Evolutionary conservation across 2,113 vertebrate species (phyloP).

Genomic region (Pipra filicauda): DNA sequence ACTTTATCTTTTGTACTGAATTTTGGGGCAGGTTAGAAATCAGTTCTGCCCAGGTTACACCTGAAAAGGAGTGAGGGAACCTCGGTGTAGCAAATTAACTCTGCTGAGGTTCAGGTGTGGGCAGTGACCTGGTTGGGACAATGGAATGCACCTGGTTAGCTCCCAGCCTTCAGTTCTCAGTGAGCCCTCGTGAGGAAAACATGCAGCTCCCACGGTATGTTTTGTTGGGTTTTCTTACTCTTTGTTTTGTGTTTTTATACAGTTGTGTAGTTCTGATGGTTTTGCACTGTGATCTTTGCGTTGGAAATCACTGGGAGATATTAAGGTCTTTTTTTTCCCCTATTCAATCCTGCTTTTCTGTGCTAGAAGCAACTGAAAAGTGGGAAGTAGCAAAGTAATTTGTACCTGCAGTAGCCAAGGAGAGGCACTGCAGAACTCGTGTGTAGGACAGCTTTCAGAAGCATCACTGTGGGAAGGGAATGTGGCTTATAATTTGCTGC

Average conservation of each 20-base stretch:
- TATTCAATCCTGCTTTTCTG: not conserved
- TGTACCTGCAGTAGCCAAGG: not conserved
- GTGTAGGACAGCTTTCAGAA: not conserved
- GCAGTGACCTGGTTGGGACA: not conserved
- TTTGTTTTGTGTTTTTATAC: accelerated
- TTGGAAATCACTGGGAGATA: not conserved
- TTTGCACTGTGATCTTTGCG: not conserved
- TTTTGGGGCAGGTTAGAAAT: not conserved
- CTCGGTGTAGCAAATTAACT: not conserved
- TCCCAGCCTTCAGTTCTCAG: not conserved
- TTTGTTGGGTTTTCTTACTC: accelerated
- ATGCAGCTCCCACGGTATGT: accelerated
- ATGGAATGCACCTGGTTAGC: not conserved
- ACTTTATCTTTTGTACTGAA: not conserved
- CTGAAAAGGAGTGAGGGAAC: not conserved
- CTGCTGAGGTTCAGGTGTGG: not conserved
- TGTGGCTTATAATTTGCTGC: not conserved
- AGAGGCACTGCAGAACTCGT: not conserved
- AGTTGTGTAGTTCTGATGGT: not conserved
- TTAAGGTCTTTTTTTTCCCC: not conserved
- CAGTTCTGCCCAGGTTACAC: not conserved
- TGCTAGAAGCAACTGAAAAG: not conserved
- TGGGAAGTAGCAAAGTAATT: not conserved
- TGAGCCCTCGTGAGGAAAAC: not conserved
- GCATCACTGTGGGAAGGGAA: not conserved